Conservation (phyloP, 2,888 invertebrate genomes). For the Eupithecia exiguata region DNA sequence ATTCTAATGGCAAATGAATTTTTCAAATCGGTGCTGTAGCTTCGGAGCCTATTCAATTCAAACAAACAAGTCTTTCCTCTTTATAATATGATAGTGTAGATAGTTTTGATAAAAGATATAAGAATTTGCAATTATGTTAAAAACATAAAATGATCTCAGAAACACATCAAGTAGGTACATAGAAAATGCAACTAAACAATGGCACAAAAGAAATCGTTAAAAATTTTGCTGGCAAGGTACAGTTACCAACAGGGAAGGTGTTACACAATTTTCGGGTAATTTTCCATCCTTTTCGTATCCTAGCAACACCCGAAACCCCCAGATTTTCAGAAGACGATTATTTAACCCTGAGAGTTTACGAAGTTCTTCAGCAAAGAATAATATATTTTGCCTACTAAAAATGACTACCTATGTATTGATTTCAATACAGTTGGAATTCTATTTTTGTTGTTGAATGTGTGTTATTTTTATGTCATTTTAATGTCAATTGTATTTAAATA, state of each 20-base stretch:
- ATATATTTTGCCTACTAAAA: neutral
- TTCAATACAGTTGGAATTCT: neutral
- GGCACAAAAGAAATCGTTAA: too few relatives aligned
- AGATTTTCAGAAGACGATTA: neutral
- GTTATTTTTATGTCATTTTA: neutral
- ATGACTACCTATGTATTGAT: neutral
- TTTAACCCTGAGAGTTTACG: constrained; percentile 1
- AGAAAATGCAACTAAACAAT: too few relatives aligned
- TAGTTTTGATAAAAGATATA: too few relatives aligned
- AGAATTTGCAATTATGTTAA: too few relatives aligned
- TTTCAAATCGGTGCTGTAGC: too few relatives aligned
- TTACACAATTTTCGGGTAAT: neutral
- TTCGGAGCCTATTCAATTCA: too few relatives aligned
- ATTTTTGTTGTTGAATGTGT: neutral
- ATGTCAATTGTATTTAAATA: neutral
- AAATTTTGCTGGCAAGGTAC: too few relatives aligned
- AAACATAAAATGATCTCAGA: too few relatives aligned
- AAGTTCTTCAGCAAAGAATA: neutral
- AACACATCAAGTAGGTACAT: too few relatives aligned
- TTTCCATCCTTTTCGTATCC: neutral
- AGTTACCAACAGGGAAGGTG: neutral
- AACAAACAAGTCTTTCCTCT: too few relatives aligned
- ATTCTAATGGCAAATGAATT: too few relatives aligned
- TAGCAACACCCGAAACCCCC: neutral
- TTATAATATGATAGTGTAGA: too few relatives aligned